Evolutionary conservation across 2,888 invertebrate species (phyloP).

Genomic region (Lasioglossum morio): DNA sequence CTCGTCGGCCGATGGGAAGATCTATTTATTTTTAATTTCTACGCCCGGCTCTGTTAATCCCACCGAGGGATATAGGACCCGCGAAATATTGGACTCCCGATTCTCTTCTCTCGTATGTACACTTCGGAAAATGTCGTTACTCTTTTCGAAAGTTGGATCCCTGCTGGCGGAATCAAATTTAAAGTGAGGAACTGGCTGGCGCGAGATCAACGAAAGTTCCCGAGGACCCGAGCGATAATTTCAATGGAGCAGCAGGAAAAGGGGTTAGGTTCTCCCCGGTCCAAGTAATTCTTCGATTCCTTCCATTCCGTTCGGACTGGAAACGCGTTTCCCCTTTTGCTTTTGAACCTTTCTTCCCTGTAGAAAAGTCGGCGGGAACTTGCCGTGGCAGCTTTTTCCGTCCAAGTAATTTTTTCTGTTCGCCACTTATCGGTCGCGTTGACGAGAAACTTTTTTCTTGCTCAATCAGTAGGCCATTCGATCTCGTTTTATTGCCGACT

Average conservation of each 20-base stretch:
- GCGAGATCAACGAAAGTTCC: slow-evolving; percentile 42
- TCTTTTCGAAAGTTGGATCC: neutral
- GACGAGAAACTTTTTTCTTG: neutral
- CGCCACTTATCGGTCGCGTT: neutral
- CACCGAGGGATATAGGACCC: neutral
- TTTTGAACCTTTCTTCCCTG: neutral
- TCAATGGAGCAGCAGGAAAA: slow-evolving; percentile 18
- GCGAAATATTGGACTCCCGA: neutral
- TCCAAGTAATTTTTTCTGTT: slow-evolving; percentile 3
- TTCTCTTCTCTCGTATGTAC: neutral
- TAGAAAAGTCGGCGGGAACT: neutral
- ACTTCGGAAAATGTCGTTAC: neutral
- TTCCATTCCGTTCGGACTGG: slow-evolving; percentile 23
- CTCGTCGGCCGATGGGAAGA: neutral
- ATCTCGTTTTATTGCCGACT: neutral
- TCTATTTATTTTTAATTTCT: slow-evolving; percentile 42
- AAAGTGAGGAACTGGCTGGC: slow-evolving; percentile 20
- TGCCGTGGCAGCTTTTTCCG: neutral
- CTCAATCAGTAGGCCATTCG: neutral
- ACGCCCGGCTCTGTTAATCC: neutral
- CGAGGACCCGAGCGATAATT: slow-evolving; percentile 45
- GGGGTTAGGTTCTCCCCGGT: neutral
- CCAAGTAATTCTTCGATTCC: slow-evolving; percentile 49
- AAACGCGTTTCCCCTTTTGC: neutral
- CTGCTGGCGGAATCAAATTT: slow-evolving; percentile 31